Evolutionary conservation across 2,113 vertebrate species (phyloP).

Genomic region (Rousettus leschenaultii): DNA sequence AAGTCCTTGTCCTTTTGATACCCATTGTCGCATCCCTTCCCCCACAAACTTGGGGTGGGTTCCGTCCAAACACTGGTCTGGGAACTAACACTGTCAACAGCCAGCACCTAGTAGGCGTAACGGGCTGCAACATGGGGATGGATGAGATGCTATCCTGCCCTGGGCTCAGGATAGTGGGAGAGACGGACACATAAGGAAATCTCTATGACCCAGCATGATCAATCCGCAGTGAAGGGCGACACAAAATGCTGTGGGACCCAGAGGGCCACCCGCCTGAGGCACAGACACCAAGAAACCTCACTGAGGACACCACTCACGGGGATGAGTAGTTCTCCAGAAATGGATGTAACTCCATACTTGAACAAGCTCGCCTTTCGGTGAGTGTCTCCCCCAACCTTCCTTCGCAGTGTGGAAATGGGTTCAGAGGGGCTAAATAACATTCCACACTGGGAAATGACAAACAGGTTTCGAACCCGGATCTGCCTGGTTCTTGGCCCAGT

Average conservation of each 20-base stretch:
- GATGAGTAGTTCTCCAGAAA: background rate
- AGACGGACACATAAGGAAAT: background rate
- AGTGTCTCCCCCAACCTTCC: background rate
- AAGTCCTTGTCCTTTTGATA: background rate
- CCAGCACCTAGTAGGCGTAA: background rate
- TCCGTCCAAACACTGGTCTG: background rate
- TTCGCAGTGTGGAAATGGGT: background rate
- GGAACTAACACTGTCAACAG: background rate
- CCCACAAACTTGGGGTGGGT: background rate
- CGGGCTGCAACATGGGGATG: background rate
- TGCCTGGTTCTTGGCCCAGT: background rate
- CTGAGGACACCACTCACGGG: background rate
- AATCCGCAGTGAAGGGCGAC: background rate
- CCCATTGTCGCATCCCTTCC: background rate
- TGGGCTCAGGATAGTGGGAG: background rate
- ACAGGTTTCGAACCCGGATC: background rate
- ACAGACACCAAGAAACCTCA: background rate
- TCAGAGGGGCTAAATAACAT: background rate
- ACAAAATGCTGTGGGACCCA: background rate
- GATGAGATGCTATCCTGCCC: background rate
- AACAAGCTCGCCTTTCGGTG: background rate
- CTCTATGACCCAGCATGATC: accelerated
- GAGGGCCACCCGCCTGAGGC: background rate
- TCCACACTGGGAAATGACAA: background rate
- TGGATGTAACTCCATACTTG: background rate